These are phyloP conservation scores for Anarhynchus alexandrinus DNA, from an alignment of 2,113 vertebrate species.

Conservation along the genomic window DNA sequence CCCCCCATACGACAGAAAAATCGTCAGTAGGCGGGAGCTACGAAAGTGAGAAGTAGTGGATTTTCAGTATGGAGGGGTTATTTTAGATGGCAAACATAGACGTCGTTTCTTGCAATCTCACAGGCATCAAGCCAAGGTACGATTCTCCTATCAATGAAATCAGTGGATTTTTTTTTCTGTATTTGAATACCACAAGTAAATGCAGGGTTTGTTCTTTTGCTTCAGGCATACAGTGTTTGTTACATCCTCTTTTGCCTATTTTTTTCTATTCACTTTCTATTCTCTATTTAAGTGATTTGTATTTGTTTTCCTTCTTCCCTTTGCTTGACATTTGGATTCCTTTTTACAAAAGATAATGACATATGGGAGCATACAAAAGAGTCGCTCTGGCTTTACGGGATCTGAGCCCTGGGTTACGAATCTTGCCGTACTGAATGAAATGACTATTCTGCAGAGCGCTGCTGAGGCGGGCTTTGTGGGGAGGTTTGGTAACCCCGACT, in stretches of 20 bases:
- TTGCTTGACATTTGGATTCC: background rate
- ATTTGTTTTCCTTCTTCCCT: background rate
- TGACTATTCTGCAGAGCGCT: background rate
- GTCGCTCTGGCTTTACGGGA: background rate
- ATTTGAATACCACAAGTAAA: background rate
- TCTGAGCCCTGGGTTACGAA: background rate
- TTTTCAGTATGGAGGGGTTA: background rate
- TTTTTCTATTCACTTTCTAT: background rate
- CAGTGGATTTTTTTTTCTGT: background rate
- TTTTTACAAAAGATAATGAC: background rate
- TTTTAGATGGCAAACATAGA: background rate
- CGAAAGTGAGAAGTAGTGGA: background rate
- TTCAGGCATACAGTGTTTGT: background rate
- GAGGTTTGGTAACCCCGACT: background rate
- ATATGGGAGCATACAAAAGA: background rate
- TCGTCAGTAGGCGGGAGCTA: background rate
- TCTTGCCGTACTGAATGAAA: background rate
- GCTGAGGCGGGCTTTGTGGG: rapidly evolving
- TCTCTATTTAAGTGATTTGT: background rate
- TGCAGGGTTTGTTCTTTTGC: background rate
- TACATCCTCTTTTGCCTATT: background rate
- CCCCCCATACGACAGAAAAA: background rate
- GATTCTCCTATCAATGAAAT: background rate
- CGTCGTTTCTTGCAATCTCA: background rate
- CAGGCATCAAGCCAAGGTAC: background rate